Conservation (phyloP, 2,113 vertebrate genomes). For the Notothenia coriiceps region DNA sequence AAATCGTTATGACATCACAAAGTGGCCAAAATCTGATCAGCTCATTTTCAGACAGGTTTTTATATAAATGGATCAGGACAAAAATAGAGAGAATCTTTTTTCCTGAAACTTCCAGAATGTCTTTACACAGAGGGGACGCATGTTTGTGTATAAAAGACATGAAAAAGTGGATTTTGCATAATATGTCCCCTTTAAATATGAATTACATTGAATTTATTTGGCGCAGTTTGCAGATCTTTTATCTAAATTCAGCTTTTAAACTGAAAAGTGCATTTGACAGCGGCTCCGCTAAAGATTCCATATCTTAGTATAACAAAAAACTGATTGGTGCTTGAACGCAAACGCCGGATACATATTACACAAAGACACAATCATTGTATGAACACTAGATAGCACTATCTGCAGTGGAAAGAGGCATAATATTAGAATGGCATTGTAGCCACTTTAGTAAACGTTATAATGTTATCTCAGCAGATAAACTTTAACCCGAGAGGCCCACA, state of each 20-base stretch:
- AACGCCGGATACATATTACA: background rate
- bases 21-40: no score
- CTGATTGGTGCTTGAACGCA: background rate
- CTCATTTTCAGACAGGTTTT: no score
- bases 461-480: slow-evolving; percentile 69
- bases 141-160: no score
- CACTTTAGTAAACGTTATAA: slow-evolving; percentile 46
- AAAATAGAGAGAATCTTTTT: no score
- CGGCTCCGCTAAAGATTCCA: background rate
- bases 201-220: background rate
- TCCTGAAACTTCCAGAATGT: no score
- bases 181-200: no score
- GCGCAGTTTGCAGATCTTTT: background rate
- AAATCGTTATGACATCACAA: no score
- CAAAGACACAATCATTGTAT: background rate
- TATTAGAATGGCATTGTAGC: slow-evolving; percentile 18
- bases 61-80: no score
- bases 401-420: background rate
- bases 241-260: background rate
- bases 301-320: background rate
- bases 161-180: no score
- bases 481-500: slow-evolving; percentile 43
- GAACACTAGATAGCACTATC: background rate
- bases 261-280: background rate
- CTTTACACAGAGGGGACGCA: no score